phyloP scores from a whole-genome alignment of 2,797 vertebrate species.

The Acestrorhynchus altus region DNA sequence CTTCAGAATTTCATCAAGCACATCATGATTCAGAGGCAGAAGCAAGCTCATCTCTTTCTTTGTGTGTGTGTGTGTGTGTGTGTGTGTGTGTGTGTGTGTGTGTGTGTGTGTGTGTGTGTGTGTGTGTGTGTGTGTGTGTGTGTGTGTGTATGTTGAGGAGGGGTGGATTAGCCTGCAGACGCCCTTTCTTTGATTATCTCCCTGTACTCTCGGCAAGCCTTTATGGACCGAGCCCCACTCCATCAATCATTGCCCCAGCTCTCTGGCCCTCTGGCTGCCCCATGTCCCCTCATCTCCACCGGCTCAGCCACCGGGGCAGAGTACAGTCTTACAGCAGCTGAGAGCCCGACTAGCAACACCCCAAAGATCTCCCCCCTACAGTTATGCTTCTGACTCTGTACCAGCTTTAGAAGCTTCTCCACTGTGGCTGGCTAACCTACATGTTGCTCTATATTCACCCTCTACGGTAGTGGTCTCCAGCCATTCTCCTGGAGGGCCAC shows the following conservation, averaged over 20 bases:
- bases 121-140: conserved; percentile 61
- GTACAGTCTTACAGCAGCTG: conserved; percentile 58
- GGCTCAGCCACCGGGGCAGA: conserved; percentile 55
- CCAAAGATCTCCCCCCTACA: background rate
- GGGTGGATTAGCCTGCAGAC: conserved; percentile 73
- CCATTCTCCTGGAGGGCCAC: too few relatives aligned
- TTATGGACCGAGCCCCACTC: conserved; percentile 97
- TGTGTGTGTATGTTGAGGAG: conserved; percentile 45
- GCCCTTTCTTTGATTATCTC: conserved; percentile 98
- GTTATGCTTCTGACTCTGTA: background rate
- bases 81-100: conserved; percentile 63
- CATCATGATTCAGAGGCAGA: conserved; percentile 94
- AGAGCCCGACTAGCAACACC: background rate
- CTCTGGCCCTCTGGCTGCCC: conserved; percentile 73
- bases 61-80: conserved; percentile 48
- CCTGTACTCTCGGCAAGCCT: conserved; percentile 92
- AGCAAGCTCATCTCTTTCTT: conserved; percentile 82
- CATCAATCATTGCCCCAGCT: conserved; percentile 93
- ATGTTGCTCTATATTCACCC: too few relatives aligned
- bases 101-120: conserved; percentile 51
- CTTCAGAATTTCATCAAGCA: conserved; percentile 99
- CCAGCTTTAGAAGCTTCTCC: too few relatives aligned
- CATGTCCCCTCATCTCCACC: conserved; percentile 54
- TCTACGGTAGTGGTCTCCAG: too few relatives aligned
- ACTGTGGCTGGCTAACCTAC: too few relatives aligned